Evolutionary conservation across 2,888 invertebrate species (phyloP), one percentile per base, ranked within the genome.

Genomic region (Tetranychus piercei): DNA sequence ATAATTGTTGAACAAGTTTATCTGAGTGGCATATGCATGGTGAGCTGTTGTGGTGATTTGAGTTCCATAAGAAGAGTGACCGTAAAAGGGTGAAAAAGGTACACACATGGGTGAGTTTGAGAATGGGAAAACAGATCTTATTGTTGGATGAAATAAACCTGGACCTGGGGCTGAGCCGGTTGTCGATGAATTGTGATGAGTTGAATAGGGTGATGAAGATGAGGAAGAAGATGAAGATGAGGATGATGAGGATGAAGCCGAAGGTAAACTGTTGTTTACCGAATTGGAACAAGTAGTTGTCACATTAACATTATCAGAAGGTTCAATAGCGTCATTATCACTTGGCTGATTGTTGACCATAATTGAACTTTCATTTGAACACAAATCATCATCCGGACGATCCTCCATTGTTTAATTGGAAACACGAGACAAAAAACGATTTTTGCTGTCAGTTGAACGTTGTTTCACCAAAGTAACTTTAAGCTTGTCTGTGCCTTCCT

Each of bases 41-140:
- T 55, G 55, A 55, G 55, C 55, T 15, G 55, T 9, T 55, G 55
- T 15, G 3, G 55, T 20, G 44, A n/a, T 44, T 18, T 55, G 55
- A 15, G 72, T 22, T 43, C 44, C 34, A 34, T 34, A 34, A 44
- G 22, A 71, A 20, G 72, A n/a, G n/a, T n/a, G 22, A 34, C 72
- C 72, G n/a, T 71, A 71, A 23, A 71, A 71, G 20, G 69, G 22
- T 34, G 72, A 22, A 9, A 71, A 23, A n/a, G 72, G 72, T 34
- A 43, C 44, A 23, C 72, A 71, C 72, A 71, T 71, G 9, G 34
- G 23, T 20, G 43, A 43, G 11, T 23, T 71, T 34, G 34, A 15
- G 6, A 55, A 43, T 2, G 72, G 72, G 15, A 22, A 71, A 44
- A 71, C 72, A 2, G 72, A 43, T 44, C 44, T 23, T 23, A 71